These are phyloP conservation scores for Eleginops maclovinus DNA, from an alignment of 2,113 vertebrate genomes.

Conservation along the genomic window DNA sequence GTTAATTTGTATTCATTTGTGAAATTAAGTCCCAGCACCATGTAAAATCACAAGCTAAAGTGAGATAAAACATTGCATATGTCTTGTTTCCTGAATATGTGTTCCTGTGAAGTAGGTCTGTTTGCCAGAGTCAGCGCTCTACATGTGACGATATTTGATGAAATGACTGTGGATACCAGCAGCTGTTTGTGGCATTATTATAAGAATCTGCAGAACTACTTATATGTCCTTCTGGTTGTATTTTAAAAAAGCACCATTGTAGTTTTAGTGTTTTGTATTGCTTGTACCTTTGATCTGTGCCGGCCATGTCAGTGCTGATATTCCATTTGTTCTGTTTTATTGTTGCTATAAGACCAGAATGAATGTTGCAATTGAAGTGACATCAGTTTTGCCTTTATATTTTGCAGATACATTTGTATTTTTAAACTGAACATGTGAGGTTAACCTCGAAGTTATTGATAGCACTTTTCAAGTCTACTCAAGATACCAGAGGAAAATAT, in stretches of 20 bases:
- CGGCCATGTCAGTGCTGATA: conserved; percentile 43
- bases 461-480: neutral
- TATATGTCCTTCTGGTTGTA: conserved; percentile 35
- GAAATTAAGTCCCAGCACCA: conserved; percentile 9
- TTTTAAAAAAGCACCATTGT: conserved; percentile 26
- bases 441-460: conserved; percentile 18
- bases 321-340: conserved; percentile 23
- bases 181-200: conserved; percentile 25
- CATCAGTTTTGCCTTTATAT: conserved; percentile 18
- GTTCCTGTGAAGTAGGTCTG: conserved; percentile 32
- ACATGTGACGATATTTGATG: conserved; percentile 27
- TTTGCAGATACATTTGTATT: conserved; percentile 12
- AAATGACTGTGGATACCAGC: conserved; percentile 29
- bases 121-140: neutral
- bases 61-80: conserved; percentile 32
- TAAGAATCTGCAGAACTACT: conserved; percentile 16
- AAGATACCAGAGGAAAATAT: neutral
- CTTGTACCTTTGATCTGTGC: conserved; percentile 49
- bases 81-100: conserved; percentile 33
- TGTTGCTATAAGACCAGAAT: conserved; percentile 54
- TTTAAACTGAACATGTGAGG: conserved; percentile 12
- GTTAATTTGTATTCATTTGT: conserved; percentile 37
- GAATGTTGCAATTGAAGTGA: conserved; percentile 60
- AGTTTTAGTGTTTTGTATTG: conserved; percentile 59
- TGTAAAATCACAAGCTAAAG: conserved; percentile 57